These are phyloP conservation scores for Scaeva pyrastri DNA, from an alignment of 2,888 invertebrate species.

Conservation along the genomic window DNA sequence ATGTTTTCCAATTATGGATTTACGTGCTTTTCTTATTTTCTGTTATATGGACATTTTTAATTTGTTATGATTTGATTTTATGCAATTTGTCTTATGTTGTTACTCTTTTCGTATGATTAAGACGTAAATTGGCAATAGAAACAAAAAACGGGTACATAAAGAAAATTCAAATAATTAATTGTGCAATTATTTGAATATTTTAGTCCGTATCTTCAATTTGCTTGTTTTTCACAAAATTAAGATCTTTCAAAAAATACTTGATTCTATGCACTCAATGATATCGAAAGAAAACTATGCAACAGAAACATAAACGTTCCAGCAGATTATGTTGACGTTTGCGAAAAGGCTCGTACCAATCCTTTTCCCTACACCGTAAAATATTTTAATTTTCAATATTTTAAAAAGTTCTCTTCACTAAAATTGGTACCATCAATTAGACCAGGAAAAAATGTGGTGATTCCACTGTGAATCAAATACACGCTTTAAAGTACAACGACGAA, in stretches of 20 bases:
- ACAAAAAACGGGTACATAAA: too few relatives aligned
- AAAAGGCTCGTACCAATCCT: conserved; percentile 17
- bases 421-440: conserved; percentile 20
- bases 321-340: conserved; percentile 29
- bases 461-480: conserved; percentile 34
- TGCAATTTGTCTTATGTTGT: too few relatives aligned
- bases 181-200: too few relatives aligned
- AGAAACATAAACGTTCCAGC: conserved; percentile 32
- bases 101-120: too few relatives aligned
- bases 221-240: conserved; percentile 11
- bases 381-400: conserved; percentile 15
- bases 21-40: background rate
- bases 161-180: too few relatives aligned
- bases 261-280: conserved; percentile 35
- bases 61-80: too few relatives aligned
- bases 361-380: conserved; percentile 34
- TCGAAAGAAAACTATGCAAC: conserved; percentile 35
- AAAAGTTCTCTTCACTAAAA: conserved; percentile 10
- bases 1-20: background rate
- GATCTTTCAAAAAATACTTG: conserved; percentile 44
- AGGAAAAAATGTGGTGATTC: conserved; percentile 35
- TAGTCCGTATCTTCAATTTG: conserved; percentile 36
- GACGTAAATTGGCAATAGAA: too few relatives aligned
- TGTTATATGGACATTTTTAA: too few relatives aligned
- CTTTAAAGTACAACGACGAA: conserved; percentile 29